These are phyloP conservation scores for Propithecus deckenii DNA, from an alignment of 2,797 vertebrate genomes.

Conservation along the genomic window DNA sequence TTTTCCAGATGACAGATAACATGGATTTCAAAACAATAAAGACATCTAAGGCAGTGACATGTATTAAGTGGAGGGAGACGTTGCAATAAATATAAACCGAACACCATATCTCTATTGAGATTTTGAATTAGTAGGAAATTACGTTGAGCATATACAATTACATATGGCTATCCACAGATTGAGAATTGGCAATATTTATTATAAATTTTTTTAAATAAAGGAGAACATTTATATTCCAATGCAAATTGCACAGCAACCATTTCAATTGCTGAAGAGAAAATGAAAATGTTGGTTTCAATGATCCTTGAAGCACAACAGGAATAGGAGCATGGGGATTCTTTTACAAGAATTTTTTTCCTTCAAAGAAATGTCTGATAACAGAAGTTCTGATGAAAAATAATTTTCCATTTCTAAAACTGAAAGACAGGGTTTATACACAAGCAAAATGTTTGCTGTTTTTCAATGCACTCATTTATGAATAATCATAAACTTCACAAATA, in stretches of 20 bases:
- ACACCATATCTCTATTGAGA: not conserved
- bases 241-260: not conserved
- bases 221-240: not conserved
- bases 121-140: constrained; percentile 4
- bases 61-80: not conserved
- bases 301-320: not conserved
- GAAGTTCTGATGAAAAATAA: not conserved
- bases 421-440: not conserved
- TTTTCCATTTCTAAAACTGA: constrained; percentile 45
- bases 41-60: not conserved
- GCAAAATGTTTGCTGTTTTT: not conserved
- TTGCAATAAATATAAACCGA: constrained; percentile 6
- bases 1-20: constrained; percentile 40
- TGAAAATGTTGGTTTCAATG: not conserved
- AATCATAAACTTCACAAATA: not conserved
- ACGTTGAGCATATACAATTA: constrained; percentile 10
- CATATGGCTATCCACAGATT: not conserved
- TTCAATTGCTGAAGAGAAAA: constrained; percentile 25
- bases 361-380: constrained; percentile 12
- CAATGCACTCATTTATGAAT: not conserved
- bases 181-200: not conserved
- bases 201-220: not conserved
- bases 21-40: constrained; percentile 17
- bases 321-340: not conserved
- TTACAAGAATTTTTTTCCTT: not conserved